Conservation (phyloP, 2,888 invertebrate genomes). For the Anticlea derivata region DNA sequence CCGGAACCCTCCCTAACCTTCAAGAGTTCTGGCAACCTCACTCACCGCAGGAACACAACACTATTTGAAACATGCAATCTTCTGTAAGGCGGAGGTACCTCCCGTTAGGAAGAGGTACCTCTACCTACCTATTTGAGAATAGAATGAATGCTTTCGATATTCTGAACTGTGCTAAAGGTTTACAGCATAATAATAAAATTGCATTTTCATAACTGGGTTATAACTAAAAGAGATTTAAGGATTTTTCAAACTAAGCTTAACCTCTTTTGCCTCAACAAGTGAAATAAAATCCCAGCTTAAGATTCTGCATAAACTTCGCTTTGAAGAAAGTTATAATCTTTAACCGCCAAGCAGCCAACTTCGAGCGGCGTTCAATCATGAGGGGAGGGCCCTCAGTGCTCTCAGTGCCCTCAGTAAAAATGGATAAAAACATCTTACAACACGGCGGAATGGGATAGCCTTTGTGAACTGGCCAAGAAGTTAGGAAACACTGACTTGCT, state of each 20-base stretch:
- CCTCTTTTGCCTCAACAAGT: constrained; percentile 35
- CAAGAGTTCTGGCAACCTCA: no score
- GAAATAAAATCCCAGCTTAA: constrained; percentile 45
- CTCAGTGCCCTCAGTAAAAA: constrained; percentile 42
- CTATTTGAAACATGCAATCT: no score
- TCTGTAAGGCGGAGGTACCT: no score
- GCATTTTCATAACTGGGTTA: constrained; percentile 2
- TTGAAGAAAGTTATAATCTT: constrained; percentile 54
- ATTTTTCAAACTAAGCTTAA: constrained; percentile 25
- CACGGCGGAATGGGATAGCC: constrained; percentile 45
- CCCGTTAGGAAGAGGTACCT: no score
- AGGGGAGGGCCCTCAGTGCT: constrained; percentile 39
- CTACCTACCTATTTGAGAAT: no score
- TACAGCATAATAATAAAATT: no score
- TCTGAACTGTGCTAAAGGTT: no score
- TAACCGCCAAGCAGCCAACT: constrained; percentile 37
- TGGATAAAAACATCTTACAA: constrained; percentile 52
- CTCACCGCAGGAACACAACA: no score
- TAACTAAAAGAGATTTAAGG: constrained; percentile 4
- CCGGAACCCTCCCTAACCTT: no score
- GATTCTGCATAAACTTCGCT: constrained; percentile 51
- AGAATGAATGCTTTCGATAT: no score
- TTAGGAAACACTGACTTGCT: constrained; percentile 41
- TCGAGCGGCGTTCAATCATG: constrained; percentile 50
- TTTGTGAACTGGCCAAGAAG: constrained; percentile 36